Base-by-base conservation (phyloP, 53 echinoderm and acorn worm species). In the Pentamera pediparva region DNA sequence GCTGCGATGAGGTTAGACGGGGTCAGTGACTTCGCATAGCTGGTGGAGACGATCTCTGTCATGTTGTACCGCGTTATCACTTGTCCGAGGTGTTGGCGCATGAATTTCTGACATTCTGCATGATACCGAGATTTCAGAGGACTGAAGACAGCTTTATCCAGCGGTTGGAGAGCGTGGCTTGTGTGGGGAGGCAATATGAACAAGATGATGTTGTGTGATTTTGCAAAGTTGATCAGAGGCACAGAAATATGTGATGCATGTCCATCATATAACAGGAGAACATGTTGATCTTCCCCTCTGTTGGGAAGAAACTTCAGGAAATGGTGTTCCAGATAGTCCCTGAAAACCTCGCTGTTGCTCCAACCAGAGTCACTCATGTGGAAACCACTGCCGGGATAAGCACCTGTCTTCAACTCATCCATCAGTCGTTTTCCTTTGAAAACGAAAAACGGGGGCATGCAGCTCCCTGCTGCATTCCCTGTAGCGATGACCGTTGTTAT, bases 151-250 rank as follows among this genome's bases (percentile, higher is more conserved):
- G 35, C 32, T 0, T 48, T 50, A 51, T 78, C 63, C 6, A 77
- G 77, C 3, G 77, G 61, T 39, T 77, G 77, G 49, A 77, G 77
- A 9, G 62, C 45, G 25, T 77, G 77, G 22, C 49, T 62, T 6
- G 77, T 77, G 35, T 77, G 77, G 26, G 77, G 63, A 2, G 75
- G 77, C 3, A 77, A 51, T 15, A 77, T n/a, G 59, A 77, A 77
- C 0, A 77, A 36, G 2, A 62, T 62, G 1, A 77, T 45, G 43
- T 77, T 62, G 5, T 63, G 21, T 7, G 32, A 4, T 18, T 3
- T 17, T 4, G 78, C 78, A 22, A 51, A 62, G 5, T 78, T 67
- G 12, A 78, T 78, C 17, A 78, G 78, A 12, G 53, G 26, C 33
- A 67, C 37, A 18, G 78, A 59, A 34, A 78, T 78, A 33, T 78